phyloP scores from a whole-genome alignment of 2,797 vertebrate species.

The Aythya fuligula region DNA sequence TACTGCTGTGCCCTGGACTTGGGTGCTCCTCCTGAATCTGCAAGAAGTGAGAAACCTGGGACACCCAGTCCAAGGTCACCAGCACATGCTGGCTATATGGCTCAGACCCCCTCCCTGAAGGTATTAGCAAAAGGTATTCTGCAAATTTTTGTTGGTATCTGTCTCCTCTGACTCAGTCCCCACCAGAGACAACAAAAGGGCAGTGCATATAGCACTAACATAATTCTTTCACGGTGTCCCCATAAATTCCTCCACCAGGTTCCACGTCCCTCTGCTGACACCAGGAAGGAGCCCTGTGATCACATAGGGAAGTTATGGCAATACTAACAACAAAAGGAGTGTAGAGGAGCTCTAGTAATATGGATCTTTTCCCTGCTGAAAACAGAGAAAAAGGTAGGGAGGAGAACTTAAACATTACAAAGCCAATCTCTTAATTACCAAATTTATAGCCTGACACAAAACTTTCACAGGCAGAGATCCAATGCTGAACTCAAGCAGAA shows the following conservation, averaged over 20 bases:
- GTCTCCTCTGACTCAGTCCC: neutral
- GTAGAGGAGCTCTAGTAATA: neutral
- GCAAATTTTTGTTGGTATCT: neutral
- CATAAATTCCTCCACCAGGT: neutral
- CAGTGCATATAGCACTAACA: neutral
- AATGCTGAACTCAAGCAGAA: neutral
- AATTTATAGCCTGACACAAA: neutral
- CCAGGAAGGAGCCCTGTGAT: neutral
- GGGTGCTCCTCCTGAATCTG: neutral
- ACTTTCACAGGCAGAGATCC: neutral
- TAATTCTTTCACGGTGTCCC: neutral
- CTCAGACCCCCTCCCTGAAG: neutral
- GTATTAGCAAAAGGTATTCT: neutral
- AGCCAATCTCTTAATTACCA: neutral
- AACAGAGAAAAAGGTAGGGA: neutral
- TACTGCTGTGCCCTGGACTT: neutral
- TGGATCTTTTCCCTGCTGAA: neutral
- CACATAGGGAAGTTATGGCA: neutral
- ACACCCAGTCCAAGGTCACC: neutral
- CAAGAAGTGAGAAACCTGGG: neutral
- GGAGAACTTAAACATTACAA: neutral
- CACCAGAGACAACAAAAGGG: neutral
- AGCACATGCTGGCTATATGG: fast-evolving
- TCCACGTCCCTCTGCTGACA: neutral
- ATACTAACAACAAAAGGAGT: neutral